Evolutionary conservation across 2,797 vertebrate species (phyloP), one percentile per base, ranked within the genome.

Genomic region (Anableps anableps): DNA sequence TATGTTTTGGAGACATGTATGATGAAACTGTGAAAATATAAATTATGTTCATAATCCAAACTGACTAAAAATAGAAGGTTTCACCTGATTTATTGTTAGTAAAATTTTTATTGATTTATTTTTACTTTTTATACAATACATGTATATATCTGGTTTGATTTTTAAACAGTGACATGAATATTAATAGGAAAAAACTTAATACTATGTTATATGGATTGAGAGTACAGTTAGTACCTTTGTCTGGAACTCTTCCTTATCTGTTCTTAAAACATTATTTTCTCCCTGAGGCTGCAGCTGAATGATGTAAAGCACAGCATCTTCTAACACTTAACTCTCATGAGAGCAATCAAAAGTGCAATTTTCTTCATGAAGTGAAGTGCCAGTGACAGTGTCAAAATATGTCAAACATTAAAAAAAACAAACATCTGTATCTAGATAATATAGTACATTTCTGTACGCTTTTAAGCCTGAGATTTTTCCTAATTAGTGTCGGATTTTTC

Each of bases 321-420:
- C 31, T 83, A 77, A 80, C 29, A 64, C 68, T 51, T 51, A 11
- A 80, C 75, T 76, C 29, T 76, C 64, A 34, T 19, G 36, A 80
- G 36, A 70, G 8, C 75, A 77, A 76, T 76, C 58, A 68, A 23
- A 83, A 38, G 66, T 78, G 66, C 47, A 0, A 14, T 68, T 71
- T 76, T 36, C 64, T 76, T 73, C 3, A 38, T 53, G 53, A 19
- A 43, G 23, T 31, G 62, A 77, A 41, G 53, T 31, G 21, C 11
- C 34, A 50, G 8, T 51, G 48, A 70, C 47, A 43, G 41, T 79
- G 74, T 53, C 29, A 80, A 73, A 77, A 58, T 34, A 71, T 47
- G 14, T 55, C 45, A 60, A 8, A 14, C 10, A 74, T 58, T 7
- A 60, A 31, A 9, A 29, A 23, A 51, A 84, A 66, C 53, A 79